Evolutionary conservation across 64 coral and sea anemone genomes (phyloP).

Genomic region (Platygyra sinensis): DNA sequence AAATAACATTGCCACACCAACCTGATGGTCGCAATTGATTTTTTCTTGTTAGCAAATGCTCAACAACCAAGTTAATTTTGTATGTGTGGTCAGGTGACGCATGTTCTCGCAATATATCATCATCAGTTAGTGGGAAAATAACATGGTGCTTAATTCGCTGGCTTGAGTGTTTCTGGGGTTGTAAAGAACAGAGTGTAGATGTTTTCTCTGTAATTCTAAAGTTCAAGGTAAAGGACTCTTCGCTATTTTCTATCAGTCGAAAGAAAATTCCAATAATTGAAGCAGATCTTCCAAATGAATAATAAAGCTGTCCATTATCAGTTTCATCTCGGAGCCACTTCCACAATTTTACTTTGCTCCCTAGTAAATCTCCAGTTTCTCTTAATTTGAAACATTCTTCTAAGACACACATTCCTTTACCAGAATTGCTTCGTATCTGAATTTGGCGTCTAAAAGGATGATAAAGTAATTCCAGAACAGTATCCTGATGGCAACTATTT

Average conservation of each 20-base stretch:
- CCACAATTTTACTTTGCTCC: no score
- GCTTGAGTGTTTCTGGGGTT: constrained; percentile 7
- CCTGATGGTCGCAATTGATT: no score
- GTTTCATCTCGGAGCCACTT: no score
- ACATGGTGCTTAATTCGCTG: constrained; percentile 24
- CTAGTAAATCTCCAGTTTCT: no score
- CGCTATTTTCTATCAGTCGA: constrained; percentile 26
- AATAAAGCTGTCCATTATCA: constrained; percentile 18
- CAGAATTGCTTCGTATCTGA: neutral
- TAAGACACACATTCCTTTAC: constrained; percentile 7
- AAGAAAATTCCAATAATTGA: constrained; percentile 17
- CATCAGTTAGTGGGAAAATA: constrained; percentile 15
- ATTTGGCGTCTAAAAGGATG: constrained; percentile 24
- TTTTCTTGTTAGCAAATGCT: no score
- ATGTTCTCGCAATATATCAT: constrained; percentile 3
- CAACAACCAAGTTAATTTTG: no score
- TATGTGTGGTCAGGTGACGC: no score
- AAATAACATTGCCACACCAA: no score
- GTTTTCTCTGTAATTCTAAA: constrained; percentile 35
- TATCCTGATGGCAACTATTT: no score
- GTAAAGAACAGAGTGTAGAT: neutral
- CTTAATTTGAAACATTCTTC: constrained; percentile 36
- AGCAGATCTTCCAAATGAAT: constrained; percentile 28
- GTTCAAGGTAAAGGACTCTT: neutral
- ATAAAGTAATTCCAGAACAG: constrained; percentile 31